phyloP scores from a whole-genome alignment of 2,888 invertebrate genomes.

The Ethmia dodecea region DNA sequence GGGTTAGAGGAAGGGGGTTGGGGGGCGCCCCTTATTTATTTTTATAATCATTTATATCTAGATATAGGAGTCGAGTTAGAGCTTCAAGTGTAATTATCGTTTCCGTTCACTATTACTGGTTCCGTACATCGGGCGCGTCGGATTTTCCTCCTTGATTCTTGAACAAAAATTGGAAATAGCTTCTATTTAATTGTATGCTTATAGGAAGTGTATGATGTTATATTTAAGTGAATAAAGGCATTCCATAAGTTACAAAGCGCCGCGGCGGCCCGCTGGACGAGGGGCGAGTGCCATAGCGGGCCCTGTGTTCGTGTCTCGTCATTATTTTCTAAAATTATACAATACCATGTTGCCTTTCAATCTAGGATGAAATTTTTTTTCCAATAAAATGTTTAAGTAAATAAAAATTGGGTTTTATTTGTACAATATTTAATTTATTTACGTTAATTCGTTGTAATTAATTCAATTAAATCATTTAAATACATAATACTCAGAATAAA shows the following conservation, averaged over 20 bases:
- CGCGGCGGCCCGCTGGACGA: conserved; percentile 32
- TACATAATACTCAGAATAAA: not conserved
- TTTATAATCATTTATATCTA: conserved; percentile 75
- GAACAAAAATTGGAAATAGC: conserved; percentile 54
- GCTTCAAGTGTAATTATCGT: conserved; percentile 53
- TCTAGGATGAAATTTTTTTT: conserved; percentile 71
- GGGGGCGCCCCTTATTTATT: conserved; percentile 68
- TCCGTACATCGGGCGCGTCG: conserved; percentile 13
- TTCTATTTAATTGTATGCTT: conserved; percentile 51
- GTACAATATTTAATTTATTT: conserved; percentile 1
- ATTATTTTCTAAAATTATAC: conserved; percentile 64
- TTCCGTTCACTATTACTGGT: conserved; percentile 30
- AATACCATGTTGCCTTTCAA: conserved; percentile 78
- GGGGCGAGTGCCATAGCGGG: not conserved
- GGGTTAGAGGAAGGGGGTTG: conserved; percentile 52
- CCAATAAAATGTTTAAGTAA: conserved; percentile 76
- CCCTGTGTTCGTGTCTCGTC: conserved; percentile 34
- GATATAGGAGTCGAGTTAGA: conserved; percentile 53
- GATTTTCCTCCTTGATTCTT: conserved; percentile 29
- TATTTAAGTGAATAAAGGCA: conserved; percentile 69
- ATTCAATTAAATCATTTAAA: not conserved
- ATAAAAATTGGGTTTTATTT: conserved; percentile 53
- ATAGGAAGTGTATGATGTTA: conserved; percentile 59
- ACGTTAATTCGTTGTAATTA: not conserved
- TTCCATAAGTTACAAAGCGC: conserved; percentile 68